Percentiles rank a stretch among this genome's conserved stretches.
phyloP scores from a whole-genome alignment of 2,113 vertebrate species.

The Gila orcuttii region DNA sequence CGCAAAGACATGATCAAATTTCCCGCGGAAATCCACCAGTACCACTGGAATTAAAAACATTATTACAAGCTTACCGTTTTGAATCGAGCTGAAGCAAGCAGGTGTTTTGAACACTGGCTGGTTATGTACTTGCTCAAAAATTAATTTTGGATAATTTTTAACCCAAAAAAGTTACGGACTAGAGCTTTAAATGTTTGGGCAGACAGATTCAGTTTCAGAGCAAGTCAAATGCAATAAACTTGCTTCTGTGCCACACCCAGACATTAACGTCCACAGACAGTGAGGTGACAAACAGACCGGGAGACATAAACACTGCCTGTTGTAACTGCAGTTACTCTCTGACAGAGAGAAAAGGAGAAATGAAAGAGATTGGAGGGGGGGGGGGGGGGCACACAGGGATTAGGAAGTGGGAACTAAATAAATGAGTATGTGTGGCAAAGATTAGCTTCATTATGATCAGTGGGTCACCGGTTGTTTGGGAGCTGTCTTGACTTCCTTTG shows the following conservation, averaged over 20 bases:
- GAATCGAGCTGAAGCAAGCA: too few species aligned
- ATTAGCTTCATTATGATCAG: constrained; percentile 36
- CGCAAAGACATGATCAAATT: too few species aligned
- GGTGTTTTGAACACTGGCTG: too few species aligned
- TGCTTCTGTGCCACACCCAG: constrained; percentile 20
- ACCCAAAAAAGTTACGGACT: too few species aligned
- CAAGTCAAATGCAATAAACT: background rate
- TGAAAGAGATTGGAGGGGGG: background rate
- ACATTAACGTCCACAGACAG: background rate
- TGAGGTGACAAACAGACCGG: constrained; percentile 1
- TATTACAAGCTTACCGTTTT: too few species aligned
- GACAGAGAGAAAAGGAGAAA: background rate
- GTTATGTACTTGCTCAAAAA: too few species aligned
- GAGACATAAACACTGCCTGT: background rate
- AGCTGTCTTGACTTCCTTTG: constrained; percentile 34
- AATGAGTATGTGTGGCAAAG: background rate
- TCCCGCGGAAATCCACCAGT: too few species aligned
- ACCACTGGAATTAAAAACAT: too few species aligned
- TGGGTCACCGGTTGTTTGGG: constrained; percentile 24
- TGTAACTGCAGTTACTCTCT: background rate
- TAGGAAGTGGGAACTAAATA: background rate
- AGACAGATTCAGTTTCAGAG: background rate
- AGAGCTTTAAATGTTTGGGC: background rate
- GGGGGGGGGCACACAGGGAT: background rate
- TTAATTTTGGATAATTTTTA: too few species aligned